Conservation (phyloP, 2,888 invertebrate genomes). For the Hesperia comma region DNA sequence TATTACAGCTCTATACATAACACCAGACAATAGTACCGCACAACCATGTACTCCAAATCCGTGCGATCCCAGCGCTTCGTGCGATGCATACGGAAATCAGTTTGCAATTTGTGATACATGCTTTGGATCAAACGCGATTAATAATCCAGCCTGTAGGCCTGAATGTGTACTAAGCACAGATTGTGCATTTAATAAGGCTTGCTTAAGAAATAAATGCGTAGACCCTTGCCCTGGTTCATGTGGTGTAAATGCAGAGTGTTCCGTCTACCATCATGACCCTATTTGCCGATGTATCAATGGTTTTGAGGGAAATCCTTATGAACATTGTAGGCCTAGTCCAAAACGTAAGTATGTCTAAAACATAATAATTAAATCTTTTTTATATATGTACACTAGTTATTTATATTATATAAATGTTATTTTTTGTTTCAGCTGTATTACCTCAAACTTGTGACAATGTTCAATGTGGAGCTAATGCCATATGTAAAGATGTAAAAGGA, state of each 20-base stretch:
- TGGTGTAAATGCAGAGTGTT: constrained; percentile 88
- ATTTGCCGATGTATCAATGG: constrained; percentile 88
- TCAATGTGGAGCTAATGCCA: constrained; percentile 89
- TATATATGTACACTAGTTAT: too few relatives aligned
- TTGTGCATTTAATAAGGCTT: constrained; percentile 90
- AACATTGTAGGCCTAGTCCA: constrained; percentile 86
- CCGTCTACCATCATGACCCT: constrained; percentile 88
- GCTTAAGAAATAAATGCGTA: constrained; percentile 88
- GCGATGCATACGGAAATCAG: constrained; percentile 88
- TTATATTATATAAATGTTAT: neutral
- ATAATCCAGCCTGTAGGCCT: constrained; percentile 90
- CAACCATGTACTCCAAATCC: constrained; percentile 91
- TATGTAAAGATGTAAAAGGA: constrained; percentile 86
- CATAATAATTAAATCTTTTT: constrained; percentile 18
- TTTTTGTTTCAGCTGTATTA: constrained; percentile 67
- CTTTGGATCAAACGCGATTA: constrained; percentile 85
- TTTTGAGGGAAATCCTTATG: constrained; percentile 90
- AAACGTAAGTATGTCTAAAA: constrained; percentile 76
- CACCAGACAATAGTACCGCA: constrained; percentile 84
- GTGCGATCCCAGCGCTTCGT: constrained; percentile 87
- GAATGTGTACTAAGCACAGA: constrained; percentile 93
- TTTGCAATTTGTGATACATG: constrained; percentile 93
- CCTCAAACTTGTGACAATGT: constrained; percentile 86
- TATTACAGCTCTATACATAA: constrained; percentile 77
- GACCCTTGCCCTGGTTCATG: constrained; percentile 93